Evolutionary conservation across 1,140 invertebrate genomes (phyloP).

Genomic region (Oreohelix idahoensis): DNA sequence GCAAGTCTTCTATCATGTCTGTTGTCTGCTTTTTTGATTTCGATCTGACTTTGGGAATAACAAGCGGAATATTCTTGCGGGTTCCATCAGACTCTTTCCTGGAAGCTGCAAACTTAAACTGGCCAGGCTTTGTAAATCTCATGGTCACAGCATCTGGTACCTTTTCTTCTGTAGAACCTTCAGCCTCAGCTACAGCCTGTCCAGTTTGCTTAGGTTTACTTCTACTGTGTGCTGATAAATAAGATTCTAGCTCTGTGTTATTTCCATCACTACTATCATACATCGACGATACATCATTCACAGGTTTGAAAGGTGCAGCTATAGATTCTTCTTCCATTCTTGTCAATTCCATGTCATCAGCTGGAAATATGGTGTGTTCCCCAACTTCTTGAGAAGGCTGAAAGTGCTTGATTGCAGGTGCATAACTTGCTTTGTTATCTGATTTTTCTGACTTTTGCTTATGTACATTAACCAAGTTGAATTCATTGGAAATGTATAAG

Average conservation of each 20-base stretch:
- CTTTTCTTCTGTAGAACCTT: constrained; percentile 29
- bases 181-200: not conserved
- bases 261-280: not conserved
- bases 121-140: constrained; percentile 51
- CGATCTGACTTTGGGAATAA: constrained; percentile 48
- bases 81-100: constrained; percentile 55
- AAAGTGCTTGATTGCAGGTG: not conserved
- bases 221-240: not conserved
- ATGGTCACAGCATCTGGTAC: constrained; percentile 48
- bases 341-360: constrained; percentile 28
- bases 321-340: not conserved
- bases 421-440: not conserved
- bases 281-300: not conserved
- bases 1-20: constrained; percentile 39
- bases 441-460: not conserved
- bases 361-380: not conserved
- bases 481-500: constrained; percentile 25
- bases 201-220: constrained; percentile 3
- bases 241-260: not conserved
- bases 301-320: not conserved
- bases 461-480: constrained; percentile 18
- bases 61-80: constrained; percentile 53
- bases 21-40: constrained; percentile 54
- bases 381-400: not conserved
- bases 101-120: constrained; percentile 53